Evolutionary conservation across 2,797 vertebrate species (phyloP).

Genomic region (Chiloscyllium punctatum): DNA sequence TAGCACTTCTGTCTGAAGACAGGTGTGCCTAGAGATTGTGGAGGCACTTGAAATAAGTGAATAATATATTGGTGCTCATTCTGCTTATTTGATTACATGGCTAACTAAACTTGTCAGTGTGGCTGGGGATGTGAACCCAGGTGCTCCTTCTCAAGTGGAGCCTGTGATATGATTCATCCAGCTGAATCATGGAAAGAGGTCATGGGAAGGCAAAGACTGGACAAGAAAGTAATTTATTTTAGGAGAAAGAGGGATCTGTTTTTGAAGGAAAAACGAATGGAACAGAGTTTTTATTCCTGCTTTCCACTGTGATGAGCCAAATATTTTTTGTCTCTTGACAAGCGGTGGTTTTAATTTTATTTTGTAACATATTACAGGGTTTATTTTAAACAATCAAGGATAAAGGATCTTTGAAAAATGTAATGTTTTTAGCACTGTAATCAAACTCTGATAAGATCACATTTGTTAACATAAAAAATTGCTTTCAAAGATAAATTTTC

Average conservation of each 20-base stretch:
- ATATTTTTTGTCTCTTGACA: not conserved
- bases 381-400: not conserved
- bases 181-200: not conserved
- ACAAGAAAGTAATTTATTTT: not conserved
- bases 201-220: not conserved
- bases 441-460: slow-evolving; percentile 7
- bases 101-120: not conserved
- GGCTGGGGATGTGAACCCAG: not conserved
- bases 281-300: not conserved
- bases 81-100: not conserved
- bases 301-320: not conserved
- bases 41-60: not conserved
- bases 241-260: not conserved
- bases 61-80: not conserved
- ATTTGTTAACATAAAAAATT: not conserved
- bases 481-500: not conserved
- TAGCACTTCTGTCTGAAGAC: not conserved
- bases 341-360: not conserved
- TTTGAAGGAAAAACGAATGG: not conserved
- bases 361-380: not conserved
- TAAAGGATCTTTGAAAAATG: not conserved
- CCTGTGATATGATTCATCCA: not conserved
- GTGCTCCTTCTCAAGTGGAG: not conserved
- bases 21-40: slow-evolving; percentile 4
- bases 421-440: not conserved